Conservation (phyloP, 2,797 vertebrate genomes). For the Pseudomugil gertrudae region DNA sequence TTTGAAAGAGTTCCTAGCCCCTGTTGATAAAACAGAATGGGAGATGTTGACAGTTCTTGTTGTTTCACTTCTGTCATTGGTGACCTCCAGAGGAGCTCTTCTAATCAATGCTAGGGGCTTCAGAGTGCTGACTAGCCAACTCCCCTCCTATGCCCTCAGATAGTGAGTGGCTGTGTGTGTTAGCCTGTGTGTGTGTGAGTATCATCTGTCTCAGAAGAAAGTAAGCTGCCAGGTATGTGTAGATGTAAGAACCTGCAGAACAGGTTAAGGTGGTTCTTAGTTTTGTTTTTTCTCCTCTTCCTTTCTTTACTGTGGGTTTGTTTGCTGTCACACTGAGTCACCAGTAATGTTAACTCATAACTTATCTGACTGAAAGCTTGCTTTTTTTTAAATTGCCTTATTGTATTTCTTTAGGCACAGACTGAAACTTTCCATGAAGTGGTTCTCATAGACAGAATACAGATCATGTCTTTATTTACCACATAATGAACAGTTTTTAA, state of each 20-base stretch:
- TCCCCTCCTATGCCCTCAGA: slow-evolving; percentile 27
- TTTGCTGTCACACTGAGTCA: slow-evolving; percentile 33
- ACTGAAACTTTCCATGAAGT: background rate
- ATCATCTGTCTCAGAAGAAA: slow-evolving; percentile 64
- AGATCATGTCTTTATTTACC: slow-evolving; percentile 13
- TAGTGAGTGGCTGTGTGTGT: slow-evolving; percentile 44
- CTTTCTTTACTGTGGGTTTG: slow-evolving; percentile 19
- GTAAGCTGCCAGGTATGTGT: slow-evolving; percentile 68
- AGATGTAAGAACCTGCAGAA: slow-evolving; percentile 59
- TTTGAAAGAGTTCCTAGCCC: slow-evolving; percentile 4
- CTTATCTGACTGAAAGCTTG: slow-evolving; percentile 31
- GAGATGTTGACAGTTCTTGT: slow-evolving; percentile 14
- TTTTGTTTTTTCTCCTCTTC: slow-evolving; percentile 27
- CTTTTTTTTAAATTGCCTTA: no score
- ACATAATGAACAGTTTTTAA: background rate
- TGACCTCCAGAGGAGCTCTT: slow-evolving; percentile 69
- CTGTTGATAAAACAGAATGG: slow-evolving; percentile 19
- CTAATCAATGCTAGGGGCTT: slow-evolving; percentile 71
- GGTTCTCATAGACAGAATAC: background rate
- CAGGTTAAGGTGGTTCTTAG: slow-evolving; percentile 68
- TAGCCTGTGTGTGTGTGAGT: slow-evolving; percentile 41
- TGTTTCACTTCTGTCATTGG: slow-evolving; percentile 25
- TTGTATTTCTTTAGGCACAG: background rate
- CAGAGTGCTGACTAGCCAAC: slow-evolving; percentile 75
- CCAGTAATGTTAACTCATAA: slow-evolving; percentile 18